These are phyloP conservation scores for Melanocharis versteri DNA, from an alignment of 2,113 vertebrate genomes.

Conservation along the genomic window DNA sequence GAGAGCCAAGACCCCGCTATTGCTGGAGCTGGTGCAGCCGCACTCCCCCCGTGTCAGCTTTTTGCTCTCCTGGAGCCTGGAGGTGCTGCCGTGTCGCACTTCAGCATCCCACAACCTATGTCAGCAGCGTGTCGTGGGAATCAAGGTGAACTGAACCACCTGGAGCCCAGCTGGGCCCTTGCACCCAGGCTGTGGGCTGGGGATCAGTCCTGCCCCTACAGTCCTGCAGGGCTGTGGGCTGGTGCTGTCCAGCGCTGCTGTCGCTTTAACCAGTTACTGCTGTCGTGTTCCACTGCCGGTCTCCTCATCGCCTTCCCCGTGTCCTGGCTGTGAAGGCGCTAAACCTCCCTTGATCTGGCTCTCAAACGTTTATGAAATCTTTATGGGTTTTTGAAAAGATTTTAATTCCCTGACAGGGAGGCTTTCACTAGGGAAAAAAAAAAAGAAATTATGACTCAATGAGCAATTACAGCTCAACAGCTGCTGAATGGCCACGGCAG, in stretches of 20 bases:
- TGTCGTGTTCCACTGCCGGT: neutral
- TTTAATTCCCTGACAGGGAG: slow-evolving; percentile 46
- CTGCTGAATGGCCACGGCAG: neutral
- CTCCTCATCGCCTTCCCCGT: neutral
- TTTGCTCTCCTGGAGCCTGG: neutral
- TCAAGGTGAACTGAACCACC: neutral
- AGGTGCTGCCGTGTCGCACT: neutral
- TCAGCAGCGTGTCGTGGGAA: accelerated
- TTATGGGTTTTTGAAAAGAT: slow-evolving; percentile 21
- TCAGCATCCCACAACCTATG: accelerated
- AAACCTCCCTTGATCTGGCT: neutral
- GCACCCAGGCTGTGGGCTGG: neutral
- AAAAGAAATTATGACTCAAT: neutral
- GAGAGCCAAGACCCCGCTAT: neutral
- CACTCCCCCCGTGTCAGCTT: accelerated
- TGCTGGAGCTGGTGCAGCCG: neutral
- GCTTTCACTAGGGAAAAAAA: neutral
- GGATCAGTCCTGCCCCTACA: neutral
- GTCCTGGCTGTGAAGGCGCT: neutral
- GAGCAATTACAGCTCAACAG: slow-evolving; percentile 52
- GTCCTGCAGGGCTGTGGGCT: no score
- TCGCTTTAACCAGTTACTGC: neutral
- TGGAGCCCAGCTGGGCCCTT: neutral
- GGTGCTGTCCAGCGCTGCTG: accelerated
- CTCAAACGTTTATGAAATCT: neutral